Base-by-base conservation (phyloP, 2,888 invertebrate genomes). In the Andrena bicolor region DNA sequence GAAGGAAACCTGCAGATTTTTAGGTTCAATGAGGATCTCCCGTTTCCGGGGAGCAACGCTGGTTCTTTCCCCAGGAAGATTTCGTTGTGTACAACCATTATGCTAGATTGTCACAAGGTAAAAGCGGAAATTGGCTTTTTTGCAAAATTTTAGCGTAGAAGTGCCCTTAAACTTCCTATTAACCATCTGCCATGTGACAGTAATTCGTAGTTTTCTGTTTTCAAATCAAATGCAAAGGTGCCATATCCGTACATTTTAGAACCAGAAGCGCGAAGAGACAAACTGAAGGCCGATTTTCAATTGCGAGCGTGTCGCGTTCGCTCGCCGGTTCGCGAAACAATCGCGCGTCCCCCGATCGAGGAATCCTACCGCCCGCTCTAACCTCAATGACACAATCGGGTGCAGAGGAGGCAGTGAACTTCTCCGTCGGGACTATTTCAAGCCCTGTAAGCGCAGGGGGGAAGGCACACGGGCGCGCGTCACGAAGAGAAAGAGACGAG, bases 341-440 rank as follows among this genome's bases (percentile, higher is more conserved):
- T 20, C 41, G 48, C 56, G 28, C 28, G 32, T n/a, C 30, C 23
- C 8, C 2, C 49, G 51, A 66, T 80, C 65, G 60, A 66, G 13
- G 16, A 23, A 70, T 78, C 80, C 53, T 30, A 8, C 20, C 41
- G 28, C 23, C 49, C 32, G 23, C 8, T 41, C 51, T 63, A 82
- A 70, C 65, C 60, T 70, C 70, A 35, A 82, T 82, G 81, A 75
- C 75, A 74, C 60, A 61, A 81, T 70, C 81, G 58, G 41, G 32
- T 10, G 23, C 20, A 53, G 23, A 48, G 68, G 8, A 73, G 74
- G 64, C 69, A 74, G 82, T 73, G 73, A 80, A 81, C 81, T 68
- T 80, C 73, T 78, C 66, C 65, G 53, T 53, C n/a, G 68, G 16
- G 61, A 74, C 72, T 83, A 76, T 81, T 83, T 76, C 76, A 48